Percentiles rank a stretch among this genome's conserved stretches.
Conservation (phyloP, 2,113 vertebrate species). For the Sprattus sprattus region DNA sequence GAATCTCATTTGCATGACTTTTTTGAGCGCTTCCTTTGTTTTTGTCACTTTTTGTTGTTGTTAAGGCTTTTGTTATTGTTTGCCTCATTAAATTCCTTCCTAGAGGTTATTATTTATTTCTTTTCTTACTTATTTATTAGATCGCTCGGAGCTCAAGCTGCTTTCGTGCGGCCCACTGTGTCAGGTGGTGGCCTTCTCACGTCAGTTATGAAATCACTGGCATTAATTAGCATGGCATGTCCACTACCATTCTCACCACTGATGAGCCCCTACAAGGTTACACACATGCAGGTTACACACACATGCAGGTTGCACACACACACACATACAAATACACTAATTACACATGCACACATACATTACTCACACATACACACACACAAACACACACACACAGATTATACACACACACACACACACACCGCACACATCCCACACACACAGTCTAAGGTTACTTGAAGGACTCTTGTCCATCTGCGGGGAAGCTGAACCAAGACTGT, state of each 20-base stretch:
- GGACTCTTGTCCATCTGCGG: background rate
- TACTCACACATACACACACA: background rate
- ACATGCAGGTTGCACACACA: background rate
- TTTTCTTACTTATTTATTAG: background rate
- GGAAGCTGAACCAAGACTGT: background rate
- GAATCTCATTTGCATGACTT: too few species aligned
- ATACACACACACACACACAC: slow-evolving; percentile 3
- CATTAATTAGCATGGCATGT: slow-evolving; percentile 22
- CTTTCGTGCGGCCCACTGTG: slow-evolving; percentile 12
- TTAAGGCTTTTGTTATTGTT: background rate
- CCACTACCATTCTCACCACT: background rate
- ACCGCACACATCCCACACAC: background rate
- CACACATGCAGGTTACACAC: background rate
- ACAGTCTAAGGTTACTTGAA: background rate
- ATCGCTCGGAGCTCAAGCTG: background rate
- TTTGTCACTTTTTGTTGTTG: background rate
- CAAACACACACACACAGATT: background rate
- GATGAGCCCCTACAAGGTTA: background rate
- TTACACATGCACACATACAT: background rate
- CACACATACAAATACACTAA: too few species aligned
- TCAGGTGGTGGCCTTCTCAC: slow-evolving; percentile 1
- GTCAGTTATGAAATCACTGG: slow-evolving; percentile 28
- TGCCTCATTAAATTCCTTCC: background rate
- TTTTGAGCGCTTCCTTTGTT: background rate
- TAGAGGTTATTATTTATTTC: background rate